These are phyloP conservation scores for Lophotriccus pileatus DNA, from an alignment of 2,797 vertebrate genomes.

Conservation along the genomic window DNA sequence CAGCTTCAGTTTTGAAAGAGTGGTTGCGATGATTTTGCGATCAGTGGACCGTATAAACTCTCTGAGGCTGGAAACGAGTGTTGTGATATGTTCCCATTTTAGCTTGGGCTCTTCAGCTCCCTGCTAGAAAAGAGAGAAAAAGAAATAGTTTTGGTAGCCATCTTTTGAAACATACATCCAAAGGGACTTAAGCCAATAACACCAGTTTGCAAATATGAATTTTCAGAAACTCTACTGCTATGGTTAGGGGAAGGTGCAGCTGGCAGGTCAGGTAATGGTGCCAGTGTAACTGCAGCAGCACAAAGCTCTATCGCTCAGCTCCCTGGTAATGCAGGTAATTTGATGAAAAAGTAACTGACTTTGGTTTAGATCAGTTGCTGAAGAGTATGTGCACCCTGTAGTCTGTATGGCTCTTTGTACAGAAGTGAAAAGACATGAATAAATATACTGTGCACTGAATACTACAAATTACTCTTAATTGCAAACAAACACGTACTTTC, in stretches of 20 bases:
- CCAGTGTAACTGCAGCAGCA: not conserved
- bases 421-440: not conserved
- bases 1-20: conserved; percentile 92
- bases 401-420: not conserved
- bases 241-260: not conserved
- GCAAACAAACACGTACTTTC: not conserved
- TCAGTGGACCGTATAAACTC: conserved; percentile 95
- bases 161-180: not conserved
- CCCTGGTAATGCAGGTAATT: not conserved
- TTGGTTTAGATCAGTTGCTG: not conserved
- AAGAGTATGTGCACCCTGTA: not conserved
- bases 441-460: not conserved
- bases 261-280: not conserved
- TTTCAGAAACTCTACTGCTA: not conserved
- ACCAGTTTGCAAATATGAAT: not conserved
- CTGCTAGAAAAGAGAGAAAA: conserved; percentile 68
- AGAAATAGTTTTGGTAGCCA: not conserved
- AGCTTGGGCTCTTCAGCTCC: conserved; percentile 89
- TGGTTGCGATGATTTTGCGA: conserved; percentile 93
- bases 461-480: not conserved
- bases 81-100: conserved; percentile 89
- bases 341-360: not conserved
- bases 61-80: conserved; percentile 87
- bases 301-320: not conserved
- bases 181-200: not conserved